Evolutionary conservation across 2,888 invertebrate genomes (phyloP), one percentile per base, ranked within the genome.

Genomic region (Xanthorhoe spadicearia): DNA sequence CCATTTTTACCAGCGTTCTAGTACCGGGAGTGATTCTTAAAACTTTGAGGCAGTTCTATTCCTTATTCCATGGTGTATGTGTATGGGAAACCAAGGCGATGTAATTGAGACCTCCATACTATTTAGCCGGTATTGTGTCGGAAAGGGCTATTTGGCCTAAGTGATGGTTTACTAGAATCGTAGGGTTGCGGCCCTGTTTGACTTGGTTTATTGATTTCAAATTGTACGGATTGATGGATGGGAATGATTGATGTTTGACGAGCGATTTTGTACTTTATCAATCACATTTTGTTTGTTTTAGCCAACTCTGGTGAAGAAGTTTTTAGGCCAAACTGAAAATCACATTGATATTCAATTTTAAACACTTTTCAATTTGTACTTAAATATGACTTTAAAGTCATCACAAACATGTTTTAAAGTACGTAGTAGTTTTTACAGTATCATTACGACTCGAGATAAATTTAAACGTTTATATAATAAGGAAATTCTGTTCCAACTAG

Each of bases 21-120:
- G n/a, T n/a, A n/a, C n/a, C 35, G 2, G 15, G n/a, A 58, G 61
- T 66, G 66, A 54, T 53, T 32, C 28, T 54, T 64, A 7, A 10
- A 28, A 52, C 28, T 23, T 28, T 13, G 13, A 15, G 23, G 15
- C 17, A 9, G 32, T 46, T 51, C 46, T 58, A 53, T 19, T 18
- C 18, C 9, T 19, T 18, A n/a, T 52, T 62, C 62, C 51, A 43
- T 54, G 66, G 77, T 78, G 82, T 73, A 74, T 77, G 80, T 77
- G 82, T 88, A 89, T 89, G 90, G 89, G 89, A 90, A 89, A 85
- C 84, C 81, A 64, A 64, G 58, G 54, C 61, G 53, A 64, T 71
- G 82, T 85, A 84, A 86, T 87, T 82, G 84, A 75, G 75, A 76
- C 74, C 61, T 72, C 46, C 60, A 53, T 66, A 68, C 69, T 74